Conservation (phyloP, 2,113 vertebrate genomes). For the Perccottus glenii region DNA sequence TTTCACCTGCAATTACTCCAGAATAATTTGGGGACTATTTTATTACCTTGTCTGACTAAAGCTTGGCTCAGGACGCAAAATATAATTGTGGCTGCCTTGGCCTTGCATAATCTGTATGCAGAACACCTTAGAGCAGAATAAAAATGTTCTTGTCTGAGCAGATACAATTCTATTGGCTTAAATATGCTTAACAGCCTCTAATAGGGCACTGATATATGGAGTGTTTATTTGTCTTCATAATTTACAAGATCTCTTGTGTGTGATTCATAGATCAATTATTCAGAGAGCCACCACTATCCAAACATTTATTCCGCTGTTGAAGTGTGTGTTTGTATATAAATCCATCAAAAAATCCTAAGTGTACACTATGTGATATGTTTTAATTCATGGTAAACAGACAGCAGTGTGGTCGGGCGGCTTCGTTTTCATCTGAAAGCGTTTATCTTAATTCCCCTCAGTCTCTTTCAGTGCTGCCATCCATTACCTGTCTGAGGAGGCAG, state of each 20-base stretch:
- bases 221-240: constrained; percentile 73
- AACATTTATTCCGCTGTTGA: constrained; percentile 68
- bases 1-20: constrained; percentile 30
- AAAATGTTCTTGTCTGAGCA: constrained; percentile 50
- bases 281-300: constrained; percentile 66
- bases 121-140: constrained; percentile 45
- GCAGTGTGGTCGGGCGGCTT: constrained; percentile 46
- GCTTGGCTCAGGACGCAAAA: constrained; percentile 28
- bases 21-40: constrained; percentile 20
- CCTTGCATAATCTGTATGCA: constrained; percentile 55
- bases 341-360: constrained; percentile 66
- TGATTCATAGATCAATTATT: constrained; percentile 76
- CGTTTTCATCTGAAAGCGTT: constrained; percentile 71
- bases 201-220: constrained; percentile 64
- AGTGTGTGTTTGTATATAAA: constrained; percentile 64
- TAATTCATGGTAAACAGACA: constrained; percentile 73
- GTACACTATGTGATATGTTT: constrained; percentile 65
- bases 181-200: constrained; percentile 68
- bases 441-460: constrained; percentile 77
- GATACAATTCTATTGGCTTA: constrained; percentile 59
- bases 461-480: constrained; percentile 67
- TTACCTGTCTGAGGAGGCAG: constrained; percentile 66
- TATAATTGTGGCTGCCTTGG: constrained; percentile 15
- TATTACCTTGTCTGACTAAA: constrained; percentile 17
- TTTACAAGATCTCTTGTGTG: constrained; percentile 69